Base-by-base conservation (phyloP, 2,113 vertebrate genomes). In the Chaenogobius annularis region DNA sequence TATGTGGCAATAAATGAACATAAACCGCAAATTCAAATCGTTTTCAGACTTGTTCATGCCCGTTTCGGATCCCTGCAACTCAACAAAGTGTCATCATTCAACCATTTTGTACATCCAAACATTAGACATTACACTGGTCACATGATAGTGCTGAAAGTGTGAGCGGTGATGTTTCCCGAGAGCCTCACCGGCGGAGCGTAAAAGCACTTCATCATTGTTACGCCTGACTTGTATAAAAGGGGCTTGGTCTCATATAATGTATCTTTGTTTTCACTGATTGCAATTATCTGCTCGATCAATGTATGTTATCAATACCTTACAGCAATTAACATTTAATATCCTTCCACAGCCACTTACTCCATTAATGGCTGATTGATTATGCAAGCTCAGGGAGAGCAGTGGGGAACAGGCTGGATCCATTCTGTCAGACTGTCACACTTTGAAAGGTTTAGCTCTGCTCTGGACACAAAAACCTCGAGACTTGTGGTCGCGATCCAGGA, bases 311-410 rank as follows among this genome's bases (percentile, higher is more conserved):
- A 83, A 93, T 93, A 92, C 85, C 89, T 90, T 90, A 89, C 92
- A 93, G 91, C 92, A 93, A 93, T 93, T 93, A 93, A 93, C 92
- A 93, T 93, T 93, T 93, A 92, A 93, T 93, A 93, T 92, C 93
- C 89, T 90, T 92, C 87, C 89, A 90, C 89, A 92, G 90, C 91
- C 91, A 92, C 92, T 93, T 93, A 92, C 88, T 93, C 92, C 92
- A 93, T 93, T 93, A 93, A 92, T 92, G 88, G 85, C 19, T 85
- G 88, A 93, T 93, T 93, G 92, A 93, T 93, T 93, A 92, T 92
- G 89, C 80, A 46, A 76, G 78, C 75, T 67, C 67, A 81, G 88
- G 86, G 86, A 83, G 83, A 77, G 80, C 79, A 77, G 68, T 31
- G 86, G 74, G 82, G 85, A 88, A 87, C 82, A 83, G 83, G 85